phyloP scores from a whole-genome alignment of 2,113 vertebrate species.

The Petaurus breviceps region DNA sequence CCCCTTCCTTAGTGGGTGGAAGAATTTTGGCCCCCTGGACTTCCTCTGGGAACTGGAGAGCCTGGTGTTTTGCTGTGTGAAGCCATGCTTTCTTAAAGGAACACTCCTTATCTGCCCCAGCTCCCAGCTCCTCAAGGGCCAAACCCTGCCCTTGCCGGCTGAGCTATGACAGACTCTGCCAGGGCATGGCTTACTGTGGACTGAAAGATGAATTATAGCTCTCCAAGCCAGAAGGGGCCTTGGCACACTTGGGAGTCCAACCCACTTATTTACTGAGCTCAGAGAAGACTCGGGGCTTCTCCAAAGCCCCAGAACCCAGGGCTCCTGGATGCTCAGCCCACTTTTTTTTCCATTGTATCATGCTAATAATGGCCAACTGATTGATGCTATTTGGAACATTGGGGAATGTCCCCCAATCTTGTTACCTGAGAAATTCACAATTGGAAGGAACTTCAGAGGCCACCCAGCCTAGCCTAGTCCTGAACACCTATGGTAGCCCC shows the following conservation, averaged over 20 bases:
- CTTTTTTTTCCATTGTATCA: background rate
- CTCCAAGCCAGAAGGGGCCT: background rate
- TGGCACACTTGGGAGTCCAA: background rate
- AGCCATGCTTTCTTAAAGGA: background rate
- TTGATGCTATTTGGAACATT: background rate
- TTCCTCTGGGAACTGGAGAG: background rate
- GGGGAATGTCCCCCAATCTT: background rate
- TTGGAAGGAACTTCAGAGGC: background rate
- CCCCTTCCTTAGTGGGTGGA: background rate
- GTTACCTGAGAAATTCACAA: background rate
- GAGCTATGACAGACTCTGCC: background rate
- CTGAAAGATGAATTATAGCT: background rate
- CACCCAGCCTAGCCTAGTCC: no score
- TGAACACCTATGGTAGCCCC: no score
- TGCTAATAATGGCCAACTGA: background rate
- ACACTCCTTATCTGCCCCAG: background rate
- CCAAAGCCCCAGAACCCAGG: background rate
- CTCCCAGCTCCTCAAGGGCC: background rate
- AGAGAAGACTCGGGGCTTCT: background rate
- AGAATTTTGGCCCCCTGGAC: background rate
- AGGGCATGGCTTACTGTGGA: background rate
- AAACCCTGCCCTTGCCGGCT: background rate
- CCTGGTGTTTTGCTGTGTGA: background rate
- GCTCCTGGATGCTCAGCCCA: background rate
- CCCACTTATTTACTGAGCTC: background rate